Evolutionary conservation across 53 echinoderm and acorn worm species (phyloP).

Genomic region (Echinarachnius parma): DNA sequence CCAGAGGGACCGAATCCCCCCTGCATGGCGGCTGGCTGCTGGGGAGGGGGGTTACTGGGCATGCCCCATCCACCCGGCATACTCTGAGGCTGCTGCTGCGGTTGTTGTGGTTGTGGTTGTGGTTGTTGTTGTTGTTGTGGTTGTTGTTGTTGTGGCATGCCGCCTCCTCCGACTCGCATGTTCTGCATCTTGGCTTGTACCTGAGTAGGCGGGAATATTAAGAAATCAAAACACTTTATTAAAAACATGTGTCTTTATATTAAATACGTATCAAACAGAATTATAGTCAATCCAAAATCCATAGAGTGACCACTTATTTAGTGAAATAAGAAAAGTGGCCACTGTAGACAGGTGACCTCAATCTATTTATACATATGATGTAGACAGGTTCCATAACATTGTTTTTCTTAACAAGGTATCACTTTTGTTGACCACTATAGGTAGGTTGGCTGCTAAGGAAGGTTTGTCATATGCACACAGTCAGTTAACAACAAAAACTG

Average conservation of each 20-base stretch:
- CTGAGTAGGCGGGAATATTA: neutral
- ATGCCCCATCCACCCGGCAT: slow-evolving; percentile 25
- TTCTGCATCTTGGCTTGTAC: slow-evolving; percentile 39
- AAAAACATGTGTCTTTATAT: too few relatives aligned
- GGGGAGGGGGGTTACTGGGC: slow-evolving; percentile 8
- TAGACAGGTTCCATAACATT: too few relatives aligned
- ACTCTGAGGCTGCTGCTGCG: neutral
- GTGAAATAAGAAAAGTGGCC: neutral
- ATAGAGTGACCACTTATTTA: too few relatives aligned
- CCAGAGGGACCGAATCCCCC: neutral
- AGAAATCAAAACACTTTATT: too few relatives aligned
- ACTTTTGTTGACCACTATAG: too few relatives aligned
- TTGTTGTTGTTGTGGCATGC: slow-evolving; percentile 13
- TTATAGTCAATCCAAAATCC: too few relatives aligned
- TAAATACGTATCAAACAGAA: too few relatives aligned
- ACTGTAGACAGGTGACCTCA: neutral
- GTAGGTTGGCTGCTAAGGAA: too few relatives aligned
- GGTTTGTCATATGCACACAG: too few relatives aligned
- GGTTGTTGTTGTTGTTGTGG: neutral
- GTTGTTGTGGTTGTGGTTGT: neutral
- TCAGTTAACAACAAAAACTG: too few relatives aligned
- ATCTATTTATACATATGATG: too few relatives aligned
- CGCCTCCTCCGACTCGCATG: neutral
- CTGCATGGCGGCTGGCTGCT: slow-evolving; percentile 1
- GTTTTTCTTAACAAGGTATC: too few relatives aligned